Evolutionary conservation across 2,113 vertebrate genomes (phyloP), one percentile per base, ranked within the genome.

Genomic region (Takifugu flavidus): DNA sequence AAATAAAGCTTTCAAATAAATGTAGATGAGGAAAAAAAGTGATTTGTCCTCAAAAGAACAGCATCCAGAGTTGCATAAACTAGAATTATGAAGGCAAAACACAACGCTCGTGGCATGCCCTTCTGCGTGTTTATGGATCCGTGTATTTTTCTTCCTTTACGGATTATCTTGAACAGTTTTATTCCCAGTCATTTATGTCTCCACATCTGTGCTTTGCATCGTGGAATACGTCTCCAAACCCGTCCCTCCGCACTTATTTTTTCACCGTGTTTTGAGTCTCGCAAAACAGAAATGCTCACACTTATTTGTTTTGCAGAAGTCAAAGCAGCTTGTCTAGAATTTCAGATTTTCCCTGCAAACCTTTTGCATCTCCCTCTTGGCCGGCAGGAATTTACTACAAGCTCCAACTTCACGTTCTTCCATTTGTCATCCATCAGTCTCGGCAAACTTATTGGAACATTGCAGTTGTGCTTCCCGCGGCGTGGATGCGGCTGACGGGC

Each of bases 401-500:
- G 57, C 66, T 65, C 49, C 52, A 65, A 45, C 20, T 53, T 77
- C 82, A 61, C 55, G 65, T 74, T 78, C 67, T 77, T 53, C 60
- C 67, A 78, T 84, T 82, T 84, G 82, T 83, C 84, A 83, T 77
- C 69, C 69, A 53, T 86, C 86, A 83, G 67, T 52, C 69, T 69
- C 26, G 1, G 68, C 63, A 56, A 57, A 73, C 74, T 81, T 86
- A 79, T 79, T 87, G 74, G 79, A 88, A 79, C 50, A 6, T 82
- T 82, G 80, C 79, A 78, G 78, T 73, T 57, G 60, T 58, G 62
- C 72, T 83, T 86, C 83, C 80, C 70, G 43, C 77, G 85, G 84
- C 77, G 73, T 85, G 84, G 78, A 90, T 91, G 88, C 77, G 86
- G 91, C 83, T 75, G 79, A 84, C 86, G 78, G 78, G 75, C 68